Percentiles rank a stretch among this genome's conserved stretches.
Evolutionary conservation across 2,888 invertebrate genomes (phyloP).

Genomic region (Amorpha juglandis): DNA sequence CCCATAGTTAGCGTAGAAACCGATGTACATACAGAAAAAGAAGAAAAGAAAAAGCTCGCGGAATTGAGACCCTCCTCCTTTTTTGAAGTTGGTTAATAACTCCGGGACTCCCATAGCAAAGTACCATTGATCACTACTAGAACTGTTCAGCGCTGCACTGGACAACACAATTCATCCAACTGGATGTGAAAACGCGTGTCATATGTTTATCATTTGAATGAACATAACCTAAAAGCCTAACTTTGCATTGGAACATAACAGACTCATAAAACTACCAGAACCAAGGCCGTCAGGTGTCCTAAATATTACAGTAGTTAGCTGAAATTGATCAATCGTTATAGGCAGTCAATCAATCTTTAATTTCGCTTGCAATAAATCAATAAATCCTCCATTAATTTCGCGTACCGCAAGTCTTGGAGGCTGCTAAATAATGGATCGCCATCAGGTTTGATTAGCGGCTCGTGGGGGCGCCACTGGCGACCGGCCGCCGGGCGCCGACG

Average conservation of each 20-base stretch:
- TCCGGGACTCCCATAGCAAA: too few species aligned
- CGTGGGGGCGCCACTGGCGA: slow-evolving; percentile 77
- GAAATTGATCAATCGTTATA: slow-evolving; percentile 43
- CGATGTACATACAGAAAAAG: too few species aligned
- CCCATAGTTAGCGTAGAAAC: too few species aligned
- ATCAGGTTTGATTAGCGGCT: slow-evolving; percentile 77
- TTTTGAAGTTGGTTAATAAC: too few species aligned
- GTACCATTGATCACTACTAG: too few species aligned
- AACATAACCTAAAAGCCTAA: too few species aligned
- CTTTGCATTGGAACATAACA: not conserved
- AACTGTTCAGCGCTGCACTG: too few species aligned
- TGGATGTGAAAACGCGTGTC: too few species aligned
- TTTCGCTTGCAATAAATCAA: slow-evolving; percentile 78
- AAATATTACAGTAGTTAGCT: slow-evolving; percentile 15
- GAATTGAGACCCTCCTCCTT: too few species aligned
- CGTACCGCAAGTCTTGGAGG: slow-evolving; percentile 70
- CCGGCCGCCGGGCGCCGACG: slow-evolving; percentile 74
- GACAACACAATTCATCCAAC: too few species aligned
- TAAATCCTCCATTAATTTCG: slow-evolving; percentile 79
- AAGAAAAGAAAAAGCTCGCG: too few species aligned
- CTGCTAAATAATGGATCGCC: slow-evolving; percentile 81
- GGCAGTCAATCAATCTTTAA: slow-evolving; percentile 73
- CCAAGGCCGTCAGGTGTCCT: not conserved
- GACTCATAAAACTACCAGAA: not conserved
- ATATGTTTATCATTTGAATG: too few species aligned